A percentile compares a stretch with the other conserved stretches of the same genome.
phyloP scores from a whole-genome alignment of 2,113 vertebrate genomes.

The Anoplopoma fimbria region DNA sequence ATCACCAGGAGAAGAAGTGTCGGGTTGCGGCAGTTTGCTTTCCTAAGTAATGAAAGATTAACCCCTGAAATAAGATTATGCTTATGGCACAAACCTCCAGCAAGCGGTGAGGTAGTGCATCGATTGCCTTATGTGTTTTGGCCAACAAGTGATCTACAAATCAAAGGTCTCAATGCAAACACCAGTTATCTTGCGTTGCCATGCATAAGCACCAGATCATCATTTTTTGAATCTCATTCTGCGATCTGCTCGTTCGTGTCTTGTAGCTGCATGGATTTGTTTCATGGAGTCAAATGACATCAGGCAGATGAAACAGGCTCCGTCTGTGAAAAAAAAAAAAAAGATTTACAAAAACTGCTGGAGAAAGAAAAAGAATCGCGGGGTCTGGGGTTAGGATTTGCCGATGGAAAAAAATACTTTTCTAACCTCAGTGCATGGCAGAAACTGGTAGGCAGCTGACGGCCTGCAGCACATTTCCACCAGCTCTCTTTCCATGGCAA shows the following conservation, averaged over 20 bases:
- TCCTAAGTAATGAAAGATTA: slow-evolving; percentile 60
- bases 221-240: background rate
- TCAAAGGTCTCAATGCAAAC: background rate
- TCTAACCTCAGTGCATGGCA: slow-evolving; percentile 81
- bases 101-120: slow-evolving; percentile 41
- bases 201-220: background rate
- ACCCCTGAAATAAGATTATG: slow-evolving; percentile 73
- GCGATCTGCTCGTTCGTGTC: background rate
- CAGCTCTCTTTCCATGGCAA: slow-evolving; percentile 71
- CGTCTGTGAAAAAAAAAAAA: slow-evolving; percentile 46
- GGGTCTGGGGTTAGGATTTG: slow-evolving; percentile 76
- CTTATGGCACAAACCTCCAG: slow-evolving; percentile 14
- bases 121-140: slow-evolving; percentile 42
- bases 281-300: background rate
- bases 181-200: background rate
- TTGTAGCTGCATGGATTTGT: background rate
- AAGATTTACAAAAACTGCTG: slow-evolving; percentile 73
- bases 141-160: background rate
- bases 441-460: slow-evolving; percentile 71
- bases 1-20: slow-evolving; percentile 37
- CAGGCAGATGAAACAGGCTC: slow-evolving; percentile 29
- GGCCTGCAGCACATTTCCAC: slow-evolving; percentile 72
- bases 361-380: slow-evolving; percentile 73
- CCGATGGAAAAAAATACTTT: slow-evolving; percentile 81
- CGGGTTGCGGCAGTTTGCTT: slow-evolving; percentile 44